Evolutionary conservation across 2,797 vertebrate genomes (phyloP), one percentile per base, ranked within the genome.

Genomic region (Alca torda): DNA sequence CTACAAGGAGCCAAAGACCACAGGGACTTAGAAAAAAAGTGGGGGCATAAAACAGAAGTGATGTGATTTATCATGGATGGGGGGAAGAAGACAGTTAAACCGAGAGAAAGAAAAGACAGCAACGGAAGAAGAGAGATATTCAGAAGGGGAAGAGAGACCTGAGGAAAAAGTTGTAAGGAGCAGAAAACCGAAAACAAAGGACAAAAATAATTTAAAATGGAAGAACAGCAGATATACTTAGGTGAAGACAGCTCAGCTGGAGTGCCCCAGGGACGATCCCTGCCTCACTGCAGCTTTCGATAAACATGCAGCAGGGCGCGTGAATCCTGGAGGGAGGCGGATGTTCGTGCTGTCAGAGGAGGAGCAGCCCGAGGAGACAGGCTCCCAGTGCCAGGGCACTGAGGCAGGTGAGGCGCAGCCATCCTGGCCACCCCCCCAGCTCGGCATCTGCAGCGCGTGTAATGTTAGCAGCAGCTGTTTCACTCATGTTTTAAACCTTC

Each of bases 401-500:
- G 1, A 85, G 77, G 63, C 75, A 89, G 46, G 54, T 6, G 64
- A 88, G 73, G 65, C 1, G 6, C 65, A 90, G 85, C 67, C 81
- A 19, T 41, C 2, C 0, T 73, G 45, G 45, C 74, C 19, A 13
- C 59, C 64, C 11, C 1, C 70, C 51, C 37, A 84, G 48, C 87
- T 86, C 10, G 1, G 65, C 11, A 1, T 64, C 82, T 75, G 65
- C 67, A 65, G 70, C 0, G 2, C 83, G 45, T 12, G 12, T 31
- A 86, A 70, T 2, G 9, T 24, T 31, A 87, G 74, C 61, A 63
- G 79, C 28, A 96, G 92, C 85, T 90, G 87, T 50, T 95, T 87
- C 91, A 85, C 59, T 84, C 89, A 84, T 16, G 11, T n/a, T 84
- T 86, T 93, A 89, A 94, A 92, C 79, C 90, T 69, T 86, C 64